Conservation (phyloP, 2,888 invertebrate genomes). For the Acrobasis repandana region DNA sequence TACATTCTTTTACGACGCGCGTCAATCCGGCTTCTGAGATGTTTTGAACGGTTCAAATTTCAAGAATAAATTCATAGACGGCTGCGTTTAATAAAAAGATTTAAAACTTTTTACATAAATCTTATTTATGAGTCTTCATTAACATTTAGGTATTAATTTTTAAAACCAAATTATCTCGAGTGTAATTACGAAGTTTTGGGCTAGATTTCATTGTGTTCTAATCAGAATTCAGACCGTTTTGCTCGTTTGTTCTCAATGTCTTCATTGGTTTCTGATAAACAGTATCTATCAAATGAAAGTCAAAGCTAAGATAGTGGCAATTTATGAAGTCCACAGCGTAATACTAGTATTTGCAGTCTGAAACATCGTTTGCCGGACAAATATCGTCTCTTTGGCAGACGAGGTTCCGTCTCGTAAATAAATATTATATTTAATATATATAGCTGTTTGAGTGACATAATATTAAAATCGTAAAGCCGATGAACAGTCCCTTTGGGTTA, state of each 20-base stretch:
- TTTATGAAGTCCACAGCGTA: not conserved
- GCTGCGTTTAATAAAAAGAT: not conserved
- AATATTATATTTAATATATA: no score
- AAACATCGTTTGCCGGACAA: not conserved
- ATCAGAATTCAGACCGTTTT: not conserved
- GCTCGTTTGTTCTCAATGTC: not conserved
- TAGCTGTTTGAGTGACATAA: no score
- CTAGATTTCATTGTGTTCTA: not conserved
- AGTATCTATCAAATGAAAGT: not conserved
- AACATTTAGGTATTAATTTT: not conserved
- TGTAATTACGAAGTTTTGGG: not conserved
- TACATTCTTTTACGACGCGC: slow-evolving; percentile 14
- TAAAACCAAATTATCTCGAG: not conserved
- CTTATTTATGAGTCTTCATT: not conserved
- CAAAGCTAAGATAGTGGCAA: not conserved
- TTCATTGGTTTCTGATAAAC: not conserved
- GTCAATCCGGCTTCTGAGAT: not conserved
- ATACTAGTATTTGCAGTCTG: not conserved
- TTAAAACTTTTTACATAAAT: not conserved
- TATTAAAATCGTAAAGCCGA: no score
- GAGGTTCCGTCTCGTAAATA: no score
- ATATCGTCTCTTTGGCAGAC: not conserved
- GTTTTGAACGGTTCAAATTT: not conserved
- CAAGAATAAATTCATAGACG: not conserved
- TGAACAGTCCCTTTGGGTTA: no score